Percentiles rank a stretch among this genome's conserved stretches.
phyloP scores from a whole-genome alignment of 2,113 vertebrate genomes.

The Dolichotis patagonum region DNA sequence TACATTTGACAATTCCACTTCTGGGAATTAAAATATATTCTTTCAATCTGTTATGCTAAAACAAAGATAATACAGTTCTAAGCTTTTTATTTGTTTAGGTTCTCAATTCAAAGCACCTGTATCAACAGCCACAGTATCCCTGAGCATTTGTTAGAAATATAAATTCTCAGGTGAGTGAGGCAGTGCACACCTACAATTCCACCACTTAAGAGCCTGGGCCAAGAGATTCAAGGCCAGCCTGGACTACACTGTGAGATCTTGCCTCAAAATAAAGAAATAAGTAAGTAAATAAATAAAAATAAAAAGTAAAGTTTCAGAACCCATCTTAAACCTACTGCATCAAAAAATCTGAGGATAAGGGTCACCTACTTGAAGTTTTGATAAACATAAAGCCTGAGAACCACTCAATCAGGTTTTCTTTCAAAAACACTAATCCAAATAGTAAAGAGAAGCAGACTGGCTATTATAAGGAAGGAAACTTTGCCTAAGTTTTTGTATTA shows the following conservation, averaged over 20 bases:
- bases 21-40: not conserved
- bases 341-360: not conserved
- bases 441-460: not conserved
- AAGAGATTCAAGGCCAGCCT: not conserved
- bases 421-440: not conserved
- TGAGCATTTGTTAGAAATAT: not conserved
- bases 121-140: not conserved
- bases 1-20: conserved; percentile 7
- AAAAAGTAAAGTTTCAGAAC: not conserved
- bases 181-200: not conserved
- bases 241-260: not conserved
- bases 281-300: too few species aligned
- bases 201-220: not conserved
- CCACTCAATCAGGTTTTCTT: not conserved
- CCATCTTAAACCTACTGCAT: not conserved
- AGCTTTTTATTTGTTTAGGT: not conserved
- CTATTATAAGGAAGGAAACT: not conserved
- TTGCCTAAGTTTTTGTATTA: not conserved
- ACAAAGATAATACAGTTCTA: not conserved
- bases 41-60: not conserved
- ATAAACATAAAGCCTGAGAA: not conserved
- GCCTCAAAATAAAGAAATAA: too few species aligned
- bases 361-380: not conserved
- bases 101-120: not conserved
- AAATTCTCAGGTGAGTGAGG: not conserved